Evolutionary conservation across 1,140 invertebrate species (phyloP).

Genomic region (Hydropsyche tenuis): DNA sequence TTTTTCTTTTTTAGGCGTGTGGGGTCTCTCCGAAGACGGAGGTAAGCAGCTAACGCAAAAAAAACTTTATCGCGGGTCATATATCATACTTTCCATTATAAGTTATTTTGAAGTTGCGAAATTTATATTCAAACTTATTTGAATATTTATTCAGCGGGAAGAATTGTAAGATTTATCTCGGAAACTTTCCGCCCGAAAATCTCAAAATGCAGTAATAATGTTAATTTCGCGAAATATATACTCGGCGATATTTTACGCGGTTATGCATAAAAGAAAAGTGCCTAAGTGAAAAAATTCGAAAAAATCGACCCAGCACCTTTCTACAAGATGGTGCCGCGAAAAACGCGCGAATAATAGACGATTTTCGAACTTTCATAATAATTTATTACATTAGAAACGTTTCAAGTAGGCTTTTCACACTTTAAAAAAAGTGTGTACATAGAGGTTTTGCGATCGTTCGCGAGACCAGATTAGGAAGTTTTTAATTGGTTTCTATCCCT

Average conservation of each 20-base stretch:
- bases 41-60: slow-evolving; percentile 39
- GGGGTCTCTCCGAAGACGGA: slow-evolving; percentile 38
- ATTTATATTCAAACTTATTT: slow-evolving; percentile 50
- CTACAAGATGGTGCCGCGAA: neutral
- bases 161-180: slow-evolving; percentile 49
- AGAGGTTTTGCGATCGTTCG: too few species aligned
- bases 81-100: slow-evolving; percentile 50
- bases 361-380: too few species aligned
- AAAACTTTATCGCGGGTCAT: slow-evolving; percentile 48
- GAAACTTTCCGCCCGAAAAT: slow-evolving; percentile 44
- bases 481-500: slow-evolving; percentile 49
- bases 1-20: slow-evolving; percentile 41
- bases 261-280: too few species aligned
- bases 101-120: slow-evolving; percentile 50
- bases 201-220: slow-evolving; percentile 49
- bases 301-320: neutral
- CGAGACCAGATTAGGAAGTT: slow-evolving; percentile 49
- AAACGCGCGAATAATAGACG: neutral
- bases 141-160: slow-evolving; percentile 50
- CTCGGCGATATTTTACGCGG: neutral
- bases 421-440: slow-evolving; percentile 1
- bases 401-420: slow-evolving; percentile 33
- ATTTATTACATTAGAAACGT: too few species aligned
- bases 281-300: neutral
- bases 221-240: slow-evolving; percentile 44